Evolutionary conservation across 92 coral and sea anemone genomes (phyloP).

Genomic region (Porites evermanni): DNA sequence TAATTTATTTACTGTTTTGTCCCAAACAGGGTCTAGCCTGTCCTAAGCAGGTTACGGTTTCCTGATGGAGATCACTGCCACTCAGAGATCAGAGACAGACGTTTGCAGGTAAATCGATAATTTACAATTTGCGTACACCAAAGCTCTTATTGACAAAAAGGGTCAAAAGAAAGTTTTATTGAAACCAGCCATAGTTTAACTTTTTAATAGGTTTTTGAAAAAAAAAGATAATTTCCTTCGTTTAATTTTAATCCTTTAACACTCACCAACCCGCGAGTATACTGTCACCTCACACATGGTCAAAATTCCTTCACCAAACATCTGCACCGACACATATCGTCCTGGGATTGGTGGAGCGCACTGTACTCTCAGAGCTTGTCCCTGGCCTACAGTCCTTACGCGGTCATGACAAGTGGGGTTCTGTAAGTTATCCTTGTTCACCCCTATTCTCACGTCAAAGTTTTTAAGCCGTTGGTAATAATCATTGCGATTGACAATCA

Average conservation of each 20-base stretch:
- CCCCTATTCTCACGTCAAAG: conserved; percentile 91
- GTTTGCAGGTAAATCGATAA: no score
- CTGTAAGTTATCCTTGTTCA: conserved; percentile 52
- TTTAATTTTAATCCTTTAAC: not conserved
- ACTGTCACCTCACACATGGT: conserved; percentile 93
- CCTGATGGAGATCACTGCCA: no score
- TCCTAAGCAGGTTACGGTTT: no score
- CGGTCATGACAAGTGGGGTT: conserved; percentile 98
- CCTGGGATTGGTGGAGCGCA: conserved; percentile 98
- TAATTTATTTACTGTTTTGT: no score
- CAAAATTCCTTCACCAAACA: conserved; percentile 94
- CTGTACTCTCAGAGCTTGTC: conserved; percentile 90
- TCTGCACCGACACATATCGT: conserved; percentile 92
- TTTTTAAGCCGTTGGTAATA: conserved; percentile 87
- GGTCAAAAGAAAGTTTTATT: no score
- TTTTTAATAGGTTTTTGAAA: not conserved
- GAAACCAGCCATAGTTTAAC: no score
- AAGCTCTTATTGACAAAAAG: no score
- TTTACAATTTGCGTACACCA: no score
- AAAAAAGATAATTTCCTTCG: not conserved
- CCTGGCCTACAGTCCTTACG: conserved; percentile 86
- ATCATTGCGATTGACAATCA: conserved; percentile 83
- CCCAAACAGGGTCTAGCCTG: no score
- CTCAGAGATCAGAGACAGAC: no score
- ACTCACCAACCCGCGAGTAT: conserved; percentile 89